Evolutionary conservation across 2,113 vertebrate genomes (phyloP).

Genomic region (Crotalus horridus): DNA sequence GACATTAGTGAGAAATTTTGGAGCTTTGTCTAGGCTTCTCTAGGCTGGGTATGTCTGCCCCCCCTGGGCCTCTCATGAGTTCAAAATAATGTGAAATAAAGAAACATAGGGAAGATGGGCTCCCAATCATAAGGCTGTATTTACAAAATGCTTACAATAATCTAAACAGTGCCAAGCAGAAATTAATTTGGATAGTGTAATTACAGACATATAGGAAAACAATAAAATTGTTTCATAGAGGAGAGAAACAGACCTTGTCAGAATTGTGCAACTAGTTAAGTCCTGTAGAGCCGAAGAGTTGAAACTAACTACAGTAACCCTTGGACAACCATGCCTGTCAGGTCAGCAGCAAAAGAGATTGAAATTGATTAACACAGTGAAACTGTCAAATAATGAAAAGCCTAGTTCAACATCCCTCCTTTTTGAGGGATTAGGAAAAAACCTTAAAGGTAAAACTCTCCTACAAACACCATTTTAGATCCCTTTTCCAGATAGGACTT

Average conservation of each 20-base stretch:
- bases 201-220: not conserved
- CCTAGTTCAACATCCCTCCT: not conserved
- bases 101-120: not conserved
- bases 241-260: not conserved
- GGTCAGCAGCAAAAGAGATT: not conserved
- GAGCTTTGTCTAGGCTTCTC: not conserved
- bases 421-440: not conserved
- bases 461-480: not conserved
- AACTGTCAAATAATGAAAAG: not conserved
- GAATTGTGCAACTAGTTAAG: not conserved
- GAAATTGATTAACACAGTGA: not conserved
- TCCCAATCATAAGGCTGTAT: not conserved
- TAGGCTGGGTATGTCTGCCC: not conserved
- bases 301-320: not conserved
- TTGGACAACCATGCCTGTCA: not conserved
- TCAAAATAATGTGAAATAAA: not conserved
- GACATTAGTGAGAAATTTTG: not conserved
- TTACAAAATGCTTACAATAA: not conserved
- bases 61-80: not conserved
- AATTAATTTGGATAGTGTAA: not conserved
- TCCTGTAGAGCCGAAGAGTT: not conserved
- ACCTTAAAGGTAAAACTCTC: not conserved
- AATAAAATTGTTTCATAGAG: not conserved
- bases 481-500: not conserved
- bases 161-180: not conserved